Conservation (phyloP, 2,888 invertebrate species). For the Polyploca ridens region DNA sequence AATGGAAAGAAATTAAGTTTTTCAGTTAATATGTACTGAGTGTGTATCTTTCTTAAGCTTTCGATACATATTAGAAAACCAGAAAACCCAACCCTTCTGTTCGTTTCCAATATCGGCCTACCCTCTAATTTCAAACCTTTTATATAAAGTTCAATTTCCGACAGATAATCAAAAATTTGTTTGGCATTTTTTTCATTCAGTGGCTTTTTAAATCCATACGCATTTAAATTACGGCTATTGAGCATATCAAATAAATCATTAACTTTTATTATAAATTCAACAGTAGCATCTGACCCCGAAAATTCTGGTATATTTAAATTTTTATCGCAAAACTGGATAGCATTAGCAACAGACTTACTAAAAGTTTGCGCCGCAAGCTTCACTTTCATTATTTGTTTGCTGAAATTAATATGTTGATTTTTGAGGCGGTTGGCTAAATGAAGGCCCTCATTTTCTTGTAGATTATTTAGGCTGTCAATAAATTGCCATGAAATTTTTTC, state of each 20-base stretch:
- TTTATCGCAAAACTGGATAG: slow-evolving; percentile 19
- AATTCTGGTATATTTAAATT: slow-evolving; percentile 19
- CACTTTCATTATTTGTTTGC: slow-evolving; percentile 27
- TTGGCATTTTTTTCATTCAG: too few species aligned
- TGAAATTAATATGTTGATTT: slow-evolving; percentile 18
- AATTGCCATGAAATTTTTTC: slow-evolving; percentile 18
- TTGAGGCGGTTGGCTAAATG: slow-evolving; percentile 24
- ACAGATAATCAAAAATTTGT: too few species aligned
- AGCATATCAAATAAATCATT: slow-evolving; percentile 26
- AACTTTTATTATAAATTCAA: neutral
- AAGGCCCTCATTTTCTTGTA: slow-evolving; percentile 24
- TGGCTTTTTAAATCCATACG: slow-evolving; percentile 18
- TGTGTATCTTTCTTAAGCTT: too few species aligned
- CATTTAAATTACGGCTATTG: slow-evolving; percentile 18
- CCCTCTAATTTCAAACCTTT: too few species aligned
- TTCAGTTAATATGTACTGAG: too few species aligned
- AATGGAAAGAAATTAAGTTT: too few species aligned
- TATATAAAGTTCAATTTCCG: too few species aligned
- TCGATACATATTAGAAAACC: too few species aligned
- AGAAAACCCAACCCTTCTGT: too few species aligned
- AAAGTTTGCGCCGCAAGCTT: slow-evolving; percentile 23
- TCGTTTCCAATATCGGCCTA: too few species aligned
- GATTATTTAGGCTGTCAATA: slow-evolving; percentile 14
- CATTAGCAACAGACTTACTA: slow-evolving; percentile 24
- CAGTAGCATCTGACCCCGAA: slow-evolving; percentile 15